A percentile compares a stretch with the other conserved stretches of the same genome.
Evolutionary conservation across 2,113 vertebrate species (phyloP).

Genomic region (Hippocampus barbouri): DNA sequence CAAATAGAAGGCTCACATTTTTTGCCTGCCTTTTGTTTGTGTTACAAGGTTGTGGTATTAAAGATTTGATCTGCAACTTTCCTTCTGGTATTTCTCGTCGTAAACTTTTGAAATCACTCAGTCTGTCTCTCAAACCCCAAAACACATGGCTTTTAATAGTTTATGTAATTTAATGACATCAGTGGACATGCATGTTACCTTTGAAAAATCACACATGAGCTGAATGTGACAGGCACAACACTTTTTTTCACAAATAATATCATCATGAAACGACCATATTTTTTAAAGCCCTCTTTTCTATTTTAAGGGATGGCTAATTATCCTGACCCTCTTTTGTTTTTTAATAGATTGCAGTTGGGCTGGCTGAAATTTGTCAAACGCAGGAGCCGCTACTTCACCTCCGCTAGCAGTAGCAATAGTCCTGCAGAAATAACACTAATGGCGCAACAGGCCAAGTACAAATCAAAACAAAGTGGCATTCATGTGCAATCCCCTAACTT

Average conservation of each 20-base stretch:
- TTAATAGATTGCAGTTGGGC: background rate
- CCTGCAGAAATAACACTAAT: too few species aligned
- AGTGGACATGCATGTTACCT: background rate
- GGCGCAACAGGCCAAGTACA: too few species aligned
- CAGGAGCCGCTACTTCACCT: slow-evolving; percentile 19
- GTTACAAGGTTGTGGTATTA: slow-evolving; percentile 52
- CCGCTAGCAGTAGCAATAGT: background rate
- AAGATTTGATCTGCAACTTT: slow-evolving; percentile 44
- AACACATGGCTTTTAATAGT: background rate
- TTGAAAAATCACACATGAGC: background rate
- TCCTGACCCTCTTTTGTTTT: background rate
- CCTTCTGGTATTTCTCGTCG: background rate
- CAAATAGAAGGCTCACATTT: background rate
- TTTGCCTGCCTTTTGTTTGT: slow-evolving; percentile 42
- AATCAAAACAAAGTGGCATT: too few species aligned
- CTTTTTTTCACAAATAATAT: background rate
- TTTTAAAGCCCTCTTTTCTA: background rate
- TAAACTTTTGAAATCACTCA: background rate
- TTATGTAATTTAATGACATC: background rate
- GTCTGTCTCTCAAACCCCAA: background rate
- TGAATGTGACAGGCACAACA: background rate
- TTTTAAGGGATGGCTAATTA: background rate
- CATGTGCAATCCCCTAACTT: too few species aligned
- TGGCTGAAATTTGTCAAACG: slow-evolving; percentile 2
- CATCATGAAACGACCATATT: background rate